Evolutionary conservation across 2,888 invertebrate genomes (phyloP).

Genomic region (Chesias legatella): DNA sequence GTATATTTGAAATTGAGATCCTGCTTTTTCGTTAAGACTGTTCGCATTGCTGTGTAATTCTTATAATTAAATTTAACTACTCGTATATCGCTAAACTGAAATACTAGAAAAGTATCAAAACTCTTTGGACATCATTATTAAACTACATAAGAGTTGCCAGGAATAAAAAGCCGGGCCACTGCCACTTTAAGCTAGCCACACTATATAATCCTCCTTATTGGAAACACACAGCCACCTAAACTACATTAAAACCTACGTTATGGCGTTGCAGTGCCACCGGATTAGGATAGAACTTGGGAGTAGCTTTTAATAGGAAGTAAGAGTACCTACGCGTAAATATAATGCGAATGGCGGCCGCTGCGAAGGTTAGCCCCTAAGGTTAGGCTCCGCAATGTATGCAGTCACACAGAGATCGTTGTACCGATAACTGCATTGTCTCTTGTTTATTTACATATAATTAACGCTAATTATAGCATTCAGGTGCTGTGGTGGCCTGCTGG

Average conservation of each 20-base stretch:
- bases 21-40: no score
- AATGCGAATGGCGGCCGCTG: slow-evolving; percentile 4
- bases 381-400: neutral
- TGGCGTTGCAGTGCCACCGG: slow-evolving; percentile 14
- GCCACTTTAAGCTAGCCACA: no score
- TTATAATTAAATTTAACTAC: no score
- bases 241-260: slow-evolving; percentile 6
- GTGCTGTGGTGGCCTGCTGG: no score
- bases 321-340: slow-evolving; percentile 9
- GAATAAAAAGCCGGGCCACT: slow-evolving; percentile 28
- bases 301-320: slow-evolving; percentile 6
- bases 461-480: no score
- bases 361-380: slow-evolving; percentile 5
- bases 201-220: no score
- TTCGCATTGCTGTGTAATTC: no score
- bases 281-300: slow-evolving; percentile 27
- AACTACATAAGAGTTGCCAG: no score
- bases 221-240: neutral
- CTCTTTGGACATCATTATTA: no score
- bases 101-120: slow-evolving; percentile 23
- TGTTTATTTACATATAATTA: no score
- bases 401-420: slow-evolving; percentile 13
- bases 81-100: no score
- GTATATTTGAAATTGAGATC: no score
- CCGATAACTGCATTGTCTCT: slow-evolving; percentile 20